Percentiles rank a stretch among this genome's conserved stretches.
These are phyloP conservation scores for Pseudanteris insignis DNA, from an alignment of 2,888 invertebrate species.

Conservation along the genomic window DNA sequence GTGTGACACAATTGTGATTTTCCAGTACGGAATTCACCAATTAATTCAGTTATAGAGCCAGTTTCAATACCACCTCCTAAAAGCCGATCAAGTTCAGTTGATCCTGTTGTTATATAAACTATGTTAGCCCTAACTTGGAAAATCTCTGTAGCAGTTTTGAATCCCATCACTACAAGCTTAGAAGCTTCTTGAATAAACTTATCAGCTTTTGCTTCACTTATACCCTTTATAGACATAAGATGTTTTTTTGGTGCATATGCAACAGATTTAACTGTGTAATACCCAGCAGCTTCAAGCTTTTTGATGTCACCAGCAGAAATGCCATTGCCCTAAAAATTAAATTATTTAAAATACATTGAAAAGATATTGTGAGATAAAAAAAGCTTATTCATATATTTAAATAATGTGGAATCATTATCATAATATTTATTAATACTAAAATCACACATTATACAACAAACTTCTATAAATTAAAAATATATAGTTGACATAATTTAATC, in stretches of 20 bases:
- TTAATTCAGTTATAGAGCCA: constrained; percentile 97
- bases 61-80: constrained; percentile 97
- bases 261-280: constrained; percentile 93
- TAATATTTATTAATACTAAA: no score
- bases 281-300: constrained; percentile 92
- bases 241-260: constrained; percentile 95
- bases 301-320: constrained; percentile 91
- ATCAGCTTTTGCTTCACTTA: constrained; percentile 97
- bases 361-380: background rate
- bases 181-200: constrained; percentile 90
- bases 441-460: no score
- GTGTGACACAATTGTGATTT: constrained; percentile 98
- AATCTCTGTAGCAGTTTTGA: constrained; percentile 96
- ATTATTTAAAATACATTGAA: background rate
- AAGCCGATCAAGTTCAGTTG: constrained; percentile 90
- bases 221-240: constrained; percentile 88
- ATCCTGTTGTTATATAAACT: constrained; percentile 93
- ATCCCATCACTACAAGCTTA: constrained; percentile 96
- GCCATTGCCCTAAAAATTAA: constrained; percentile 79
- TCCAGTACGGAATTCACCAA: constrained; percentile 97
- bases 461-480: no score
- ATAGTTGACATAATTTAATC: no score
- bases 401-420: no score
- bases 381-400: no score
- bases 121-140: constrained; percentile 95